Base-by-base conservation (phyloP, 2,113 vertebrate genomes). In the Zapornia atra region DNA sequence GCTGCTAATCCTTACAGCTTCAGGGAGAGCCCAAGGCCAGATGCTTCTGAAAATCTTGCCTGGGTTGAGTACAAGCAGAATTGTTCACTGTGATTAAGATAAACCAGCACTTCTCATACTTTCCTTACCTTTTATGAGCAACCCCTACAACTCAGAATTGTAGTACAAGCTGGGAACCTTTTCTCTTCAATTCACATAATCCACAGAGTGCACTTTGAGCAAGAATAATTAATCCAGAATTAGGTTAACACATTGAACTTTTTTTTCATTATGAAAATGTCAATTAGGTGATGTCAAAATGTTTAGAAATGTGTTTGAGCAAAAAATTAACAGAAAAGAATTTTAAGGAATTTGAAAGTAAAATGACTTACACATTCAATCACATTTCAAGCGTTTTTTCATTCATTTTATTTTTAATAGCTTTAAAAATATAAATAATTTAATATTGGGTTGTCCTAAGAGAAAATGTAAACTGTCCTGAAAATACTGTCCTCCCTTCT, bases 31-130 rank as follows among this genome's bases (percentile, higher is more conserved):
- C 33, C 34, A 48, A 78, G 51, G 8, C 38, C 5, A 2, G 16
- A 6, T 0, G 0, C 18, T 69, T 53, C 61, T 60, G n/a, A 84
- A 93, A 88, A 75, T 20, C 13, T 59, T 44, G 7, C 26, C 53
- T 64, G 44, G 5, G 28, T 19, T 19, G 51, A 34, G 10, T 7
- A 8, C 0, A 0, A 3, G 15, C 22, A 46, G 33, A 75, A 38
- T 11, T 28, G 4, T 31, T 46, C 10, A 12, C 1, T 36, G 11
- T 3, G 12, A 81, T 46, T 16, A 33, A 24, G 26, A 24, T 34
- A 79, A 89, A 50, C 2, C 61, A 42, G 7, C 17, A 66, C 11
- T 2, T 75, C 56, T 46, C 34, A 9, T n/a, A 29, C 5, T 33
- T 11, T 25, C 8, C 8, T 57, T 20, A 14, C 6, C 8, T 63